These are phyloP conservation scores for Clinocottus analis DNA, from an alignment of 2,113 vertebrate genomes.

Conservation along the genomic window DNA sequence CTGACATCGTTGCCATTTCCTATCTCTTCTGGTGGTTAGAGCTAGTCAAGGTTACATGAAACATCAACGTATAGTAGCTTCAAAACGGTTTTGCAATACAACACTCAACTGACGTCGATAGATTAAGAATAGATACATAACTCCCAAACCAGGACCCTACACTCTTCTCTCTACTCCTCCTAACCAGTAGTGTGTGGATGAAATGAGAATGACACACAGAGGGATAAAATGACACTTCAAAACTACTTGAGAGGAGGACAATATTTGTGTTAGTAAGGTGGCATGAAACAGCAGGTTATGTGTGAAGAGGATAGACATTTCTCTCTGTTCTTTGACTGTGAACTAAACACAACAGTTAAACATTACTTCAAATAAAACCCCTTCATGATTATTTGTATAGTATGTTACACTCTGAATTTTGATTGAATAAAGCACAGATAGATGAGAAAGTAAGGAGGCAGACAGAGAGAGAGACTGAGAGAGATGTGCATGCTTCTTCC, in stretches of 20 bases:
- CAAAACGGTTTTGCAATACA: not conserved
- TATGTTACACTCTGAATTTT: not conserved
- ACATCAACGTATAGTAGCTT: not conserved
- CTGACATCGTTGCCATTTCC: not conserved
- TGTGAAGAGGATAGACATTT: slow-evolving; percentile 39
- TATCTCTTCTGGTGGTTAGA: not conserved
- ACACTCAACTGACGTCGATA: not conserved
- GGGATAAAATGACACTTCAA: slow-evolving; percentile 14
- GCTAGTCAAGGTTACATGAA: not conserved
- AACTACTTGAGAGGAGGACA: slow-evolving; percentile 32
- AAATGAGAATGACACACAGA: slow-evolving; percentile 48
- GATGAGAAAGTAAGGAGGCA: slow-evolving; percentile 35
- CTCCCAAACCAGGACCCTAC: slow-evolving; percentile 19
- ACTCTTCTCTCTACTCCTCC: slow-evolving; percentile 41
- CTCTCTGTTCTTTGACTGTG: slow-evolving; percentile 72
- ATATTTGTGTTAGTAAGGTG: slow-evolving; percentile 47
- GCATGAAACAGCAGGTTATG: slow-evolving; percentile 25
- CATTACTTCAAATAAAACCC: slow-evolving; percentile 15
- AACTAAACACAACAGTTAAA: slow-evolving; percentile 9
- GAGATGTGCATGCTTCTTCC: slow-evolving; percentile 62
- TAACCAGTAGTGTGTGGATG: slow-evolving; percentile 13
- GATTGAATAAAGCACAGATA: slow-evolving; percentile 13
- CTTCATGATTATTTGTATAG: not conserved
- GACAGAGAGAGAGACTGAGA: slow-evolving; percentile 1
- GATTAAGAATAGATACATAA: not conserved